Evolutionary conservation across 2,888 invertebrate species (phyloP).

Genomic region (Dorcus hopei): DNA sequence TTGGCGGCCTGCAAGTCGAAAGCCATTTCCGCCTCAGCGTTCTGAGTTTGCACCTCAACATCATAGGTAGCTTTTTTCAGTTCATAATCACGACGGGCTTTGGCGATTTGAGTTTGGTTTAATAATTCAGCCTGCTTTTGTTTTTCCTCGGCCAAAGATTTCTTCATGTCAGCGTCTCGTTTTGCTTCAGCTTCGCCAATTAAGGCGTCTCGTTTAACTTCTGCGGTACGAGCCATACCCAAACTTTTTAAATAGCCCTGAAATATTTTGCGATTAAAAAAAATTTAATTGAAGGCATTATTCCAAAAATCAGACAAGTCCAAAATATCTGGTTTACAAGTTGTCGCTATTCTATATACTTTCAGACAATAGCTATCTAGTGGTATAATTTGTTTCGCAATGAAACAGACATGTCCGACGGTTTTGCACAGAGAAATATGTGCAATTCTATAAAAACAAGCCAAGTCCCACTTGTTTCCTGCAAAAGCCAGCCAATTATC

Average conservation of each 20-base stretch:
- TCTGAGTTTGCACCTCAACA: constrained; percentile 85
- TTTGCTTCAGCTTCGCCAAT: constrained; percentile 93
- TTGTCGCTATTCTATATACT: too few species aligned
- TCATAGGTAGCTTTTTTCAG: constrained; percentile 92
- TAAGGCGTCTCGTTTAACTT: constrained; percentile 87
- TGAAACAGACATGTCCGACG: too few species aligned
- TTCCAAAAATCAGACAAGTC: too few species aligned
- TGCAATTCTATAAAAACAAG: too few species aligned
- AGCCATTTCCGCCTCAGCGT: constrained; percentile 88
- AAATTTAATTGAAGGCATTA: too few species aligned
- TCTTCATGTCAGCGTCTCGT: constrained; percentile 81
- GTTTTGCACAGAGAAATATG: too few species aligned
- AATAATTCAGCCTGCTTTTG: constrained; percentile 84
- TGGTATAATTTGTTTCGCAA: too few species aligned
- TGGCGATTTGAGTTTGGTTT: constrained; percentile 91
- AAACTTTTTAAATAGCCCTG: constrained; percentile 74
- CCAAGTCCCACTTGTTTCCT: too few species aligned
- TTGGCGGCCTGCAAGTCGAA: constrained; percentile 86
- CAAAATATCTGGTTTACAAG: too few species aligned
- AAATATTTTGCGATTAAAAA: constrained; percentile 54
- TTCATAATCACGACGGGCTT: constrained; percentile 90
- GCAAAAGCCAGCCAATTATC: too few species aligned
- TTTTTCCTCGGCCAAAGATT: constrained; percentile 89
- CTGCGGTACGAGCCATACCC: constrained; percentile 86
- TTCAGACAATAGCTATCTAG: too few species aligned